Evolutionary conservation across 2,797 vertebrate species (phyloP).

Genomic region (Galagoides demidoff): DNA sequence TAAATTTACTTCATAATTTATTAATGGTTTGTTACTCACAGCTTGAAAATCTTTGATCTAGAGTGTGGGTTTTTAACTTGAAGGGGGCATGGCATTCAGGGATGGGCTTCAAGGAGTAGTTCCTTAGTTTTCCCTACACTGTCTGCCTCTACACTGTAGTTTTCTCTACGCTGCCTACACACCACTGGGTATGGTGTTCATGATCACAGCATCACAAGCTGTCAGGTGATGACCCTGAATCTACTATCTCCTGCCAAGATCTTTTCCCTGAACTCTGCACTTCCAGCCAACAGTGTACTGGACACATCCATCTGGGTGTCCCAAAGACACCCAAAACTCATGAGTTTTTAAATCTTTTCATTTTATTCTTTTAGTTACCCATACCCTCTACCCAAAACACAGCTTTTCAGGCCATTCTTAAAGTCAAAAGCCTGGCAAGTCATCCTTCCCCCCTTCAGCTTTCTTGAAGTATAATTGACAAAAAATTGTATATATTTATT

Average conservation of each 20-base stretch:
- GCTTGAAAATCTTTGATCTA: neutral
- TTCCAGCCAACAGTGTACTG: no score
- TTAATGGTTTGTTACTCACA: neutral
- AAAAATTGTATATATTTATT: neutral
- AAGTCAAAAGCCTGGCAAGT: neutral
- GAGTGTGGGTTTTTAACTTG: no score
- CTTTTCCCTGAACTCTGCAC: neutral
- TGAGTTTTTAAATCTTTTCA: neutral
- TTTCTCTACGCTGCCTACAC: no score
- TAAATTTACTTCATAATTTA: neutral
- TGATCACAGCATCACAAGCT: accelerated
- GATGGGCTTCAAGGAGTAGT: accelerated
- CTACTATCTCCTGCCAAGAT: neutral
- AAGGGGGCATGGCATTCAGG: neutral
- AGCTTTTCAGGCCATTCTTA: neutral
- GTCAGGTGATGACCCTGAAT: neutral
- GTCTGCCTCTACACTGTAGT: no score
- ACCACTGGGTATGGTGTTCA: neutral
- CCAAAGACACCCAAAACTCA: no score
- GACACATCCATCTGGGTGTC: neutral
- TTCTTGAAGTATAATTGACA: no score
- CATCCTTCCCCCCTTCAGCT: no score
- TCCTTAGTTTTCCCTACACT: neutral
- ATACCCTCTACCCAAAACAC: neutral
- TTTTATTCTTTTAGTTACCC: neutral